These are phyloP conservation scores for Brevipalpus yothersi DNA, from an alignment of 1,140 invertebrate species.

Conservation along the genomic window DNA sequence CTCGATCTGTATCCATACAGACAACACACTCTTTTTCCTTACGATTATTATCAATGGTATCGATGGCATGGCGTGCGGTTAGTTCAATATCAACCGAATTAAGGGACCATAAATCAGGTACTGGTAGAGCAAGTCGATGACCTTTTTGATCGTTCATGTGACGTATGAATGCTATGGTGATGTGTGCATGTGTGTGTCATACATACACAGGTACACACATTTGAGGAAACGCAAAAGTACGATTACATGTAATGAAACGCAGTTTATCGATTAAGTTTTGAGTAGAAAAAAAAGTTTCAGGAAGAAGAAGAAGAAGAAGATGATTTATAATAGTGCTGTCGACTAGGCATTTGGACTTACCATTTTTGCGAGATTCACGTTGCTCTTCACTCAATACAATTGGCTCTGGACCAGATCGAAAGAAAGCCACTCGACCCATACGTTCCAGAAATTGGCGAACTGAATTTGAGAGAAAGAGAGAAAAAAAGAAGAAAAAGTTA, in stretches of 20 bases:
- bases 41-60: neutral
- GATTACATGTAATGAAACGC: neutral
- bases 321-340: neutral
- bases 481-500: neutral
- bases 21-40: constrained; percentile 25
- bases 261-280: neutral
- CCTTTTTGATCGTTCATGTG: constrained; percentile 10
- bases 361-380: constrained; percentile 20
- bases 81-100: neutral
- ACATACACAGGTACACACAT: neutral
- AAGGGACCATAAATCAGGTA: constrained; percentile 8
- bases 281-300: neutral
- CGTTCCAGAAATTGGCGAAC: constrained; percentile 20
- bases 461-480: constrained; percentile 11
- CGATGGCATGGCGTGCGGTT: neutral
- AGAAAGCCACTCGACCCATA: constrained; percentile 27
- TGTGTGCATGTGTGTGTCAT: neutral
- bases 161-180: constrained; percentile 8
- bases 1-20: constrained; percentile 24
- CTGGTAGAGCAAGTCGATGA: constrained; percentile 4
- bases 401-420: constrained; percentile 23
- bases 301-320: neutral
- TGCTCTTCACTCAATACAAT: constrained; percentile 23
- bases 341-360: constrained; percentile 10
- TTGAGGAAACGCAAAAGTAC: neutral